Evolutionary conservation across 1,140 invertebrate genomes (phyloP), one percentile per base, ranked within the genome.

Genomic region (Medauroidea extradentata): DNA sequence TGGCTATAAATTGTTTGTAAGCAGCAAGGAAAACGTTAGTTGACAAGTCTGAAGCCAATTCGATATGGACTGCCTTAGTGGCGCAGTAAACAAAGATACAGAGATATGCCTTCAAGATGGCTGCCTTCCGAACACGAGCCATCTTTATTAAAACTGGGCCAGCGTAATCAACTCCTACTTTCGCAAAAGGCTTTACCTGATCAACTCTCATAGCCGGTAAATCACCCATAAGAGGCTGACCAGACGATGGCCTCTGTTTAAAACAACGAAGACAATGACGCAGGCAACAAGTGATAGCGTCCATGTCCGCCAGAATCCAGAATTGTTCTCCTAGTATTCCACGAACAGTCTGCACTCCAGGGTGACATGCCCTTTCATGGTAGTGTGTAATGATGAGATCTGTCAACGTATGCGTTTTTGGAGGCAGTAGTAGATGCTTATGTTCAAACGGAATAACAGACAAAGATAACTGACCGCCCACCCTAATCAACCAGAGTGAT

Each of bases 21-120:
- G n/a, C n/a, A n/a, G 68, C 57, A 41, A 69, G 21, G 67, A 67
- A 66, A 18, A 61, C 49, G 11, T 62, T 39, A 1, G 62, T 66
- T 16, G 60, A 53, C 29, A 67, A 41, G 44, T 66, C 59, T 29
- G 53, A 52, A 13, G 62, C 64, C 1, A 68, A 38, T 52, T 76
- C 72, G 14, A 76, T 34, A 55, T 73, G 69, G 13, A 70, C 55
- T 7, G 68, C 66, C 34, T 67, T 68, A 0, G 60, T 55, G 18
- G 55, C 16, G 59, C 56, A 57, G 50, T 58, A 69, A n/a, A 57
- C 41, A n/a, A n/a, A n/a, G n/a, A 42, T 65, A 67, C 7, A 67
- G 19, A 2, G 55, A 57, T 3, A 73, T 7, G 29, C 29, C 29
- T 63, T 27, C 71, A 73, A 1, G 44, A 53, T 38, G 69, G 58